phyloP scores from a whole-genome alignment of 2,797 vertebrate species.

The Hipposideros larvatus region DNA sequence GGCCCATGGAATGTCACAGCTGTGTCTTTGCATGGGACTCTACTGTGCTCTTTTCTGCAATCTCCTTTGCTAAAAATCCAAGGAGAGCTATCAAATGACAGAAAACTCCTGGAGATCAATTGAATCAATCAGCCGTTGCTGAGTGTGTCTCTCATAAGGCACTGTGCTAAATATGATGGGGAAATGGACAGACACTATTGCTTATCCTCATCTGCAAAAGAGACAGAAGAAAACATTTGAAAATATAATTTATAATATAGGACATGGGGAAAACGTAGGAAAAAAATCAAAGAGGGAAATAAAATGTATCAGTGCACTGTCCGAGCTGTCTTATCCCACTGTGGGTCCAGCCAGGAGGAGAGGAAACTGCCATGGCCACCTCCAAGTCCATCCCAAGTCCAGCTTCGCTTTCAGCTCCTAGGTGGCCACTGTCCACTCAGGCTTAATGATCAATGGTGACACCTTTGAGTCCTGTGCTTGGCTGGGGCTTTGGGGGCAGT shows the following conservation, averaged over 20 bases:
- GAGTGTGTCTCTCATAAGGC: background rate
- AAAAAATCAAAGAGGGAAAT: background rate
- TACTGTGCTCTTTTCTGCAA: no score
- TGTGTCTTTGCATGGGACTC: no score
- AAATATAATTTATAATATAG: background rate
- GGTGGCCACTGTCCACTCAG: background rate
- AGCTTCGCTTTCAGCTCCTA: background rate
- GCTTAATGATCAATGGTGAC: background rate
- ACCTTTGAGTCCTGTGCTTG: background rate
- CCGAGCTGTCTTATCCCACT: background rate
- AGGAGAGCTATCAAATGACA: background rate
- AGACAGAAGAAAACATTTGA: no score
- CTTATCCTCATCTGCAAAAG: no score
- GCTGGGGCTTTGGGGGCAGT: background rate
- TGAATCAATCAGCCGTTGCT: background rate
- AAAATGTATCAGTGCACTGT: accelerated
- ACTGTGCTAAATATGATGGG: background rate
- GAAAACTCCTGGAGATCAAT: background rate
- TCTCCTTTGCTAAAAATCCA: background rate
- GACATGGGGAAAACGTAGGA: background rate
- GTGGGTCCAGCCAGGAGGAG: background rate
- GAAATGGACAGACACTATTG: background rate
- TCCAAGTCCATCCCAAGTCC: background rate
- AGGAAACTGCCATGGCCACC: accelerated
- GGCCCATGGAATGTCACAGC: background rate